A percentile compares a stretch with the other conserved stretches of the same genome.
Evolutionary conservation across 2,888 invertebrate genomes (phyloP).

Genomic region (Mythimna impura): DNA sequence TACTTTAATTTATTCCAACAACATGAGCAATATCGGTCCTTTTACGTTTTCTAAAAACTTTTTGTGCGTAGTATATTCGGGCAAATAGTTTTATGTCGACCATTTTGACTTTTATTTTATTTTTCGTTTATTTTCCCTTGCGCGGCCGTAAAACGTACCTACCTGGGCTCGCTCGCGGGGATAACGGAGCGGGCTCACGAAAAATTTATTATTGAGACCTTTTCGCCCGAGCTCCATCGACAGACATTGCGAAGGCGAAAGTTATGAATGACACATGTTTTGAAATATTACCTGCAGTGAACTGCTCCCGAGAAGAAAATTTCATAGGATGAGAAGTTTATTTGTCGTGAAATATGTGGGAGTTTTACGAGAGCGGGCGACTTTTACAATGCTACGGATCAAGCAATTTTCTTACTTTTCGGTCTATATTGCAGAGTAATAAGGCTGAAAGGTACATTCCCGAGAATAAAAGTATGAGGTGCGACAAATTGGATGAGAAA

Average conservation of each 20-base stretch:
- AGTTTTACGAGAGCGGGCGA: slow-evolving; percentile 87
- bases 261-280: slow-evolving; percentile 91
- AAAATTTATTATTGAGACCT: slow-evolving; percentile 91
- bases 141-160: slow-evolving; percentile 90
- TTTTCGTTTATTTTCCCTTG: slow-evolving; percentile 90
- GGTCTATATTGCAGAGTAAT: slow-evolving; percentile 82
- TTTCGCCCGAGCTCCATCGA: slow-evolving; percentile 89
- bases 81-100: slow-evolving; percentile 89
- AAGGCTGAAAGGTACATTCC: slow-evolving; percentile 80
- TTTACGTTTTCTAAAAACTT: slow-evolving; percentile 79
- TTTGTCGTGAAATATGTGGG: slow-evolving; percentile 90
- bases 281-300: slow-evolving; percentile 90
- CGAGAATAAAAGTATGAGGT: slow-evolving; percentile 85
- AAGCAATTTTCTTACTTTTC: slow-evolving; percentile 85
- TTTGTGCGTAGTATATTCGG: slow-evolving; percentile 81
- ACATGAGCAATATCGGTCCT: slow-evolving; percentile 71
- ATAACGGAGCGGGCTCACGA: slow-evolving; percentile 88
- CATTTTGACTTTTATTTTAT: slow-evolving; percentile 91
- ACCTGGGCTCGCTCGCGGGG: slow-evolving; percentile 88
- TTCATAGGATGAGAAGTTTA: slow-evolving; percentile 89
- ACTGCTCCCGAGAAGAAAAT: slow-evolving; percentile 86
- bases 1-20: slow-evolving; percentile 67
- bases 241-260: slow-evolving; percentile 90
- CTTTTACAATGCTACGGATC: slow-evolving; percentile 88
- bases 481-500: slow-evolving; percentile 88